Percentiles rank a stretch among this genome's conserved stretches.
Conservation (phyloP, 2,888 invertebrate species). For the Adela reaumurella region DNA sequence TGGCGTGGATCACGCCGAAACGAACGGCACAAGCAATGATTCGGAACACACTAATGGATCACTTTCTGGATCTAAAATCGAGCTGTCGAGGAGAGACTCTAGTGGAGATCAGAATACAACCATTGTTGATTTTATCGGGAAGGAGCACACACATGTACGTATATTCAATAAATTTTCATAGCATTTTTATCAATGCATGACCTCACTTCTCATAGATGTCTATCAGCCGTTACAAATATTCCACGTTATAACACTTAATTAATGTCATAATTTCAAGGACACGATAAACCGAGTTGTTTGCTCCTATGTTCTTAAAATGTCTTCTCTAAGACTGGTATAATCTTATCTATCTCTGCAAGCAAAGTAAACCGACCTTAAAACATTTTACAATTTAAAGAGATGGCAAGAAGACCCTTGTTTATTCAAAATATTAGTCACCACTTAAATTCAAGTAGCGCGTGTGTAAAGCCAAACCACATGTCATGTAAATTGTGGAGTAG, state of each 20-base stretch:
- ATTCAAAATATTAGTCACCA: background rate
- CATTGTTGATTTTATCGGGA: constrained; percentile 52
- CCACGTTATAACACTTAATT: too few species aligned
- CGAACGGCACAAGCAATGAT: constrained; percentile 1
- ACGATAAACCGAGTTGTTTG: too few species aligned
- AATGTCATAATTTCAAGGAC: too few species aligned
- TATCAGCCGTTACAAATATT: too few species aligned
- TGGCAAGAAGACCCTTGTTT: background rate
- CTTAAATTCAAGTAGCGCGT: background rate
- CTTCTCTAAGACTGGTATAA: background rate
- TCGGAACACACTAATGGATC: background rate
- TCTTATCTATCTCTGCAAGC: background rate
- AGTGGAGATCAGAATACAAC: constrained; percentile 37
- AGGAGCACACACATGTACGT: constrained; percentile 52
- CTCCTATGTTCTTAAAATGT: too few species aligned
- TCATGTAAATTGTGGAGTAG: too few species aligned
- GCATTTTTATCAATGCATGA: background rate
- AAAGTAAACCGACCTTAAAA: background rate
- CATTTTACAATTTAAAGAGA: too few species aligned
- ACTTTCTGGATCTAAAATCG: background rate
- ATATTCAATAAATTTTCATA: constrained; percentile 3
- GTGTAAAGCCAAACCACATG: background rate
- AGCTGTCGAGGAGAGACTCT: background rate
- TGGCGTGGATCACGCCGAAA: constrained; percentile 16
- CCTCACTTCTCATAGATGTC: too few species aligned